These are phyloP conservation scores for Urocynchramus pylzowi DNA, from an alignment of 2,113 vertebrate species.

Conservation along the genomic window DNA sequence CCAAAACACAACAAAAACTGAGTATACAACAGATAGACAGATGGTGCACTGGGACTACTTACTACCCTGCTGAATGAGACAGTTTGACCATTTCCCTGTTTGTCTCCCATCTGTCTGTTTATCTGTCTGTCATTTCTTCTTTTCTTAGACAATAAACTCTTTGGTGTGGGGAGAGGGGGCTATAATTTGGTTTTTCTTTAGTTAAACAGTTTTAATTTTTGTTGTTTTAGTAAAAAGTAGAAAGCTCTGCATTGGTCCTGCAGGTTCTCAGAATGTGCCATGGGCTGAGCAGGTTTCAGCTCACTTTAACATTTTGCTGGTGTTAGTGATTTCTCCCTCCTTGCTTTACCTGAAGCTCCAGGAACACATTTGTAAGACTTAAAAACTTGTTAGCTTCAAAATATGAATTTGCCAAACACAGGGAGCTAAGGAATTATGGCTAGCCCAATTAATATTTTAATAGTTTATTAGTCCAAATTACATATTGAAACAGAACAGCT, in stretches of 20 bases:
- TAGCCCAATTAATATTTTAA: neutral
- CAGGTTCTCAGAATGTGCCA: neutral
- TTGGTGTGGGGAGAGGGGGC: neutral
- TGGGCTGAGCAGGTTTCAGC: neutral
- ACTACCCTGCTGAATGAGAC: neutral
- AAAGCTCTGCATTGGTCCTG: neutral
- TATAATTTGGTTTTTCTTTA: neutral
- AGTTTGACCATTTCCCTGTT: neutral
- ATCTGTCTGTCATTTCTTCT: neutral
- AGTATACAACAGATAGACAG: neutral
- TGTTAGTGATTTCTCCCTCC: neutral
- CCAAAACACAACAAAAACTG: neutral
- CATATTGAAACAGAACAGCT: neutral
- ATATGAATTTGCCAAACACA: neutral
- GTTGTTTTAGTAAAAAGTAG: neutral
- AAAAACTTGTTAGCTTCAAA: neutral
- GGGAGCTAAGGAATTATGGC: neutral
- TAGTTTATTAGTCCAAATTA: neutral
- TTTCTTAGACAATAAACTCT: neutral
- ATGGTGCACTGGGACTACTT: neutral
- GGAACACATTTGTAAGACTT: rapidly evolving
- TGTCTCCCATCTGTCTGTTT: neutral
- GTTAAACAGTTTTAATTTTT: neutral
- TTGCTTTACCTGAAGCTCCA: neutral
- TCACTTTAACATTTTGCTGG: neutral